Conservation (phyloP, 2,888 invertebrate species). For the Vannuccia rotundouncinata region DNA sequence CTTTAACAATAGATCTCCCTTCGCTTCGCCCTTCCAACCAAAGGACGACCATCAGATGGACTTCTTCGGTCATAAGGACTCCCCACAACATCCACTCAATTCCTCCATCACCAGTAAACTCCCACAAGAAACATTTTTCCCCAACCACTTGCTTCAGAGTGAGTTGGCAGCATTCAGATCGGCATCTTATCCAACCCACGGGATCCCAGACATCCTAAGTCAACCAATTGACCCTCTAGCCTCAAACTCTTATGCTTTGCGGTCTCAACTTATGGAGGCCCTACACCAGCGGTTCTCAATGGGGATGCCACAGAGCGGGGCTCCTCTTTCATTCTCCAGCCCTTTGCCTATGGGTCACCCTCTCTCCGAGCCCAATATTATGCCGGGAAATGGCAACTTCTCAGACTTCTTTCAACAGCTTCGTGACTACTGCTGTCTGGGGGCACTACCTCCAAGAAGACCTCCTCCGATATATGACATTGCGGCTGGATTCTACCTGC, state of each 20-base stretch:
- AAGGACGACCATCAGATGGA: not conserved
- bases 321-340: not conserved
- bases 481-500: not conserved
- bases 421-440: not conserved
- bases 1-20: not conserved
- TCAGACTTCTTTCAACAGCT: not conserved
- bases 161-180: not conserved
- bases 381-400: not conserved
- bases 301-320: not conserved
- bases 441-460: not conserved
- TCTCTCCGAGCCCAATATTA: too few species aligned
- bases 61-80: too few species aligned
- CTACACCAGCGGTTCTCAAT: not conserved
- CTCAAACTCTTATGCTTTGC: not conserved
- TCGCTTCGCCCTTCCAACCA: not conserved
- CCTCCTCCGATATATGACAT: not conserved
- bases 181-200: not conserved
- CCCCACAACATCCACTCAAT: too few species aligned
- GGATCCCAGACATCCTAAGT: not conserved
- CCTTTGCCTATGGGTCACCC: not conserved
- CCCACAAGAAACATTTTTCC: not conserved
- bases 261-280: not conserved
- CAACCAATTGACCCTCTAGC: not conserved
- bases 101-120: not conserved
- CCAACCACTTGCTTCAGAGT: not conserved